Conservation (phyloP, 2,113 vertebrate genomes). For the Thermophis baileyi region DNA sequence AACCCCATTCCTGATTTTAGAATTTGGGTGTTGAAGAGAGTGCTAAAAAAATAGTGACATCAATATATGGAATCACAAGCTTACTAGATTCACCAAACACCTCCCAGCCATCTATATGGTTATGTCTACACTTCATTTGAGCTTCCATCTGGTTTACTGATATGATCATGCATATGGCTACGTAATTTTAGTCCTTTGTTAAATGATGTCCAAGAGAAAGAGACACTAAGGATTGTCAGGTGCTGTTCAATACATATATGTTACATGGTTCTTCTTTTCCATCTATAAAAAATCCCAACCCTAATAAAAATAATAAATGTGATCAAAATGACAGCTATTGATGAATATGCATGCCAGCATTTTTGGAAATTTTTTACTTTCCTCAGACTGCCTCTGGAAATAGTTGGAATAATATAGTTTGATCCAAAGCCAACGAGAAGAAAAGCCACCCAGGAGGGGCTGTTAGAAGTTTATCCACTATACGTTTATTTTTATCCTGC, state of each 20-base stretch:
- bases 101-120: background rate
- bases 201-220: slow-evolving; percentile 26
- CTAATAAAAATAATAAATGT: background rate
- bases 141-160: background rate
- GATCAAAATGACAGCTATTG: background rate
- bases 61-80: background rate
- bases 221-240: background rate
- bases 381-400: background rate
- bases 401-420: background rate
- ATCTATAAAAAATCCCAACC: background rate
- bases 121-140: background rate
- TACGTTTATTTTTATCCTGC: background rate
- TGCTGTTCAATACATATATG: background rate
- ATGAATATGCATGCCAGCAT: slow-evolving; percentile 6
- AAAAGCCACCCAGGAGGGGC: background rate
- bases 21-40: background rate
- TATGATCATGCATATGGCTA: slow-evolving; percentile 52
- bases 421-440: background rate
- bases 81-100: background rate
- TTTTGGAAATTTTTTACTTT: background rate
- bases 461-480: background rate
- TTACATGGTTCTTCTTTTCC: background rate
- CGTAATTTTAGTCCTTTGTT: slow-evolving; percentile 36
- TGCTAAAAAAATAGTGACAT: background rate
- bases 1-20: background rate